Evolutionary conservation across 1,140 invertebrate genomes (phyloP).

Genomic region (Anastrepha obliqua): DNA sequence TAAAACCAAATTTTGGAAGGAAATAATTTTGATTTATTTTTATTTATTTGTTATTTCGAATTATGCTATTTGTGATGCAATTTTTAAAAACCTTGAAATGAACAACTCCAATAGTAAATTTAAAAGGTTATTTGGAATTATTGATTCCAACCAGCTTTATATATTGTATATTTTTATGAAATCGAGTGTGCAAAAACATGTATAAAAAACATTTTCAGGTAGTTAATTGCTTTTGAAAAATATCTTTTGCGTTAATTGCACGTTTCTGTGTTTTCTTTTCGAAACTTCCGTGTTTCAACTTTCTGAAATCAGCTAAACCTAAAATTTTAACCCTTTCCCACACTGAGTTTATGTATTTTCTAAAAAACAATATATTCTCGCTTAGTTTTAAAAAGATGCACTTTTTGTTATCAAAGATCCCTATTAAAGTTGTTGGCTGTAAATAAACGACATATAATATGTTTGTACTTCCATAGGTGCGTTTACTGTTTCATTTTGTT

Average conservation of each 20-base stretch:
- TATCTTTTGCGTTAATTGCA: slow-evolving; percentile 1
- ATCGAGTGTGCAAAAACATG: too few relatives aligned
- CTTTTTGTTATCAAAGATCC: background rate
- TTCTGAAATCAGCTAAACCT: background rate
- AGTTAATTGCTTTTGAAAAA: background rate
- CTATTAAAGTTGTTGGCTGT: too few relatives aligned
- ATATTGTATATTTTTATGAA: too few relatives aligned
- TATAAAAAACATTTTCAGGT: background rate
- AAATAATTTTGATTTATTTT: too few relatives aligned
- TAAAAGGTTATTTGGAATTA: too few relatives aligned
- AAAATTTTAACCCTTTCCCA: background rate
- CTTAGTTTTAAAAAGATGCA: background rate
- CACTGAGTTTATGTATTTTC: background rate
- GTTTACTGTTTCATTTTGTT: background rate
- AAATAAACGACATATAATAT: too few relatives aligned
- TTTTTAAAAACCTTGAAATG: too few relatives aligned
- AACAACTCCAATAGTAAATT: too few relatives aligned
- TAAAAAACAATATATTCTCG: background rate
- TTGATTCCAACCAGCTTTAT: too few relatives aligned
- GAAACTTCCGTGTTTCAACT: background rate
- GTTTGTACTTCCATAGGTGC: background rate
- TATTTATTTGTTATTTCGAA: too few relatives aligned
- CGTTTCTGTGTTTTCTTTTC: slow-evolving; percentile 3
- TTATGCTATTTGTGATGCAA: too few relatives aligned
- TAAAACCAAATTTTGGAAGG: too few relatives aligned